These are phyloP conservation scores for Loriculus beryllinus DNA, from an alignment of 2,797 vertebrate genomes.

Conservation along the genomic window DNA sequence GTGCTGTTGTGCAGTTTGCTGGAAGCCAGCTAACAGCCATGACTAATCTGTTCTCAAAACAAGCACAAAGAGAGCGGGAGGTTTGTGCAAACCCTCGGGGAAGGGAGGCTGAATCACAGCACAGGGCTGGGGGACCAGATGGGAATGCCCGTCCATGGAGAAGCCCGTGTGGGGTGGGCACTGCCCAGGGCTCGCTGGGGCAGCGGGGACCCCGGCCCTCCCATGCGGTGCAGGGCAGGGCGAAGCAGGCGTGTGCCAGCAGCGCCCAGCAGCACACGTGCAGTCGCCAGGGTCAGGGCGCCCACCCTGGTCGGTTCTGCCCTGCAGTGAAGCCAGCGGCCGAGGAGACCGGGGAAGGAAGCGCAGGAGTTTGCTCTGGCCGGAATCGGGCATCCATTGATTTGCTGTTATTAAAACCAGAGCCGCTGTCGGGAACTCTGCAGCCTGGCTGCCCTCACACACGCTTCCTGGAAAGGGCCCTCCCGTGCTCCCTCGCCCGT, in stretches of 20 bases:
- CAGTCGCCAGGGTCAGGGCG: background rate
- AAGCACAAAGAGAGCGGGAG: conserved; percentile 56
- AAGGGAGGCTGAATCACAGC: conserved; percentile 41
- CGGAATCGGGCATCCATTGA: conserved; percentile 51
- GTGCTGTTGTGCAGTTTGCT: conserved; percentile 63
- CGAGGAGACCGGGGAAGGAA: background rate
- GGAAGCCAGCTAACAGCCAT: conserved; percentile 67
- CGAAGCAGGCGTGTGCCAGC: background rate
- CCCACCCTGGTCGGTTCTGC: background rate
- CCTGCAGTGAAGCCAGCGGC: background rate
- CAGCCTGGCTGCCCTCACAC: conserved; percentile 44
- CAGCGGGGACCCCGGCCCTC: accelerated
- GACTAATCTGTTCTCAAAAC: conserved; percentile 83
- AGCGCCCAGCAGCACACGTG: accelerated
- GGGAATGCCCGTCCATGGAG: background rate
- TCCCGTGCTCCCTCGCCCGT: background rate
- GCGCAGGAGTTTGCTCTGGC: conserved; percentile 22
- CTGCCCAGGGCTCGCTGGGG: background rate
- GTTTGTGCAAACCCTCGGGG: conserved; percentile 60
- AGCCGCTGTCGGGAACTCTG: conserved; percentile 73
- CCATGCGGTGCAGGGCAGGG: background rate
- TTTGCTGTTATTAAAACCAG: conserved; percentile 71
- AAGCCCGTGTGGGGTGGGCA: background rate
- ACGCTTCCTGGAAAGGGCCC: conserved; percentile 71
- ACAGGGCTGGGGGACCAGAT: background rate